Evolutionary conservation across 2,888 invertebrate species (phyloP).

Genomic region (Anagyrus pseudococci): DNA sequence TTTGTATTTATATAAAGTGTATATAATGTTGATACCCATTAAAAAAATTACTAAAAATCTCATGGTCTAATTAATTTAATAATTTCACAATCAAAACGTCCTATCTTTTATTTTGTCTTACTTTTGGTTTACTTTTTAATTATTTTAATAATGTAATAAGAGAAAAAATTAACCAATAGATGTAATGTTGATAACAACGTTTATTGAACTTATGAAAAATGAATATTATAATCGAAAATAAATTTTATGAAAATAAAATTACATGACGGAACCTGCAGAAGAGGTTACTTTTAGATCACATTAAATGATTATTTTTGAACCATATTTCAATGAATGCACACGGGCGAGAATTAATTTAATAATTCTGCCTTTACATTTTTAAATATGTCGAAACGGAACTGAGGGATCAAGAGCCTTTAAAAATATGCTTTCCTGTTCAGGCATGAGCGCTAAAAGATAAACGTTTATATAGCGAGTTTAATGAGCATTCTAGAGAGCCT

Average conservation of each 20-base stretch:
- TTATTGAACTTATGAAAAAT: constrained; percentile 47
- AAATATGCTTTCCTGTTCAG: constrained; percentile 5
- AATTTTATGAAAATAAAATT: constrained; percentile 40
- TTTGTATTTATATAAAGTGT: constrained; percentile 51
- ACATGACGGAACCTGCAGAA: not conserved
- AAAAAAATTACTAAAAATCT: constrained; percentile 21
- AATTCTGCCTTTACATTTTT: constrained; percentile 14
- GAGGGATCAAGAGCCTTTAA: constrained; percentile 11
- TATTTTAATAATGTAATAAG: not conserved
- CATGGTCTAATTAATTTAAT: not conserved
- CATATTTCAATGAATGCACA: constrained; percentile 34
- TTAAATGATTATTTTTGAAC: constrained; percentile 25
- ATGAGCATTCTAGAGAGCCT: constrained; percentile 37
- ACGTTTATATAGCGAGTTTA: constrained; percentile 27
- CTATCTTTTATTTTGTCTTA: too few species aligned
- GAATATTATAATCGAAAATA: constrained; percentile 46
- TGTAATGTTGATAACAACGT: constrained; percentile 52
- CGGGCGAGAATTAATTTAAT: constrained; percentile 16
- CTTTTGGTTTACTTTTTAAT: too few species aligned
- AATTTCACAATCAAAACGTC: not conserved
- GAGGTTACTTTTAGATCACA: constrained; percentile 7
- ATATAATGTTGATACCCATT: constrained; percentile 47
- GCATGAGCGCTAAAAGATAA: constrained; percentile 28
- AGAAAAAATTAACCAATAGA: constrained; percentile 16
- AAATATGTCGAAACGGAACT: constrained; percentile 24